These are phyloP conservation scores for Hylia prasina DNA, from an alignment of 2,113 vertebrate species.

Conservation along the genomic window DNA sequence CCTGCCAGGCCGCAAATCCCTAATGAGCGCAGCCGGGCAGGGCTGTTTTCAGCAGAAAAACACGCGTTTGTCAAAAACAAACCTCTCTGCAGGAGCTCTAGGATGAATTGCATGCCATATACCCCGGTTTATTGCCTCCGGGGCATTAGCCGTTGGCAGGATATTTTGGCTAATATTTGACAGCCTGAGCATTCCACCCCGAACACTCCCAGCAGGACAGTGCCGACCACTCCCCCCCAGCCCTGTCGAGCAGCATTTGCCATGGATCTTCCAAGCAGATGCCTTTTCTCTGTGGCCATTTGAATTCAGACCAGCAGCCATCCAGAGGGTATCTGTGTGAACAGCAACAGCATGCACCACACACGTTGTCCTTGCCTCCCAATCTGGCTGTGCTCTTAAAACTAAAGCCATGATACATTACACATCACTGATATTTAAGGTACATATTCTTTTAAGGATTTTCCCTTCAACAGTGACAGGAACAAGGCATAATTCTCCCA, in stretches of 20 bases:
- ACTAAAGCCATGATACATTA: not conserved
- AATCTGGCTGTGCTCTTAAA: not conserved
- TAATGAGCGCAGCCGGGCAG: not conserved
- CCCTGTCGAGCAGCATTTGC: not conserved
- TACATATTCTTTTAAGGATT: rapidly evolving
- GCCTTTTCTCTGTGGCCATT: not conserved
- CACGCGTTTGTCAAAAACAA: not conserved
- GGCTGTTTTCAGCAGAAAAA: not conserved
- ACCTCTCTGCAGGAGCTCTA: not conserved
- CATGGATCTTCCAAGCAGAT: not conserved
- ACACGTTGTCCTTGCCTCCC: rapidly evolving
- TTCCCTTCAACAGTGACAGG: not conserved
- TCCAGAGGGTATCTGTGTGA: rapidly evolving
- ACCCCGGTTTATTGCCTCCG: not conserved
- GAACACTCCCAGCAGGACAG: not conserved
- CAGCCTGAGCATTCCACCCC: not conserved
- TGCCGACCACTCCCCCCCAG: not conserved
- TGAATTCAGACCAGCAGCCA: not conserved
- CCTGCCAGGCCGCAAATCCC: not conserved
- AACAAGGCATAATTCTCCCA: not conserved
- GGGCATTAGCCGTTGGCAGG: not conserved
- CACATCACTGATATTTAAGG: not conserved
- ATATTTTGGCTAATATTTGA: not conserved
- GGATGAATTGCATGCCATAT: rapidly evolving
- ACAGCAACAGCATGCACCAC: rapidly evolving